Evolutionary conservation across 2,888 invertebrate species (phyloP).

Genomic region (Drosophila austrosaltans): DNA sequence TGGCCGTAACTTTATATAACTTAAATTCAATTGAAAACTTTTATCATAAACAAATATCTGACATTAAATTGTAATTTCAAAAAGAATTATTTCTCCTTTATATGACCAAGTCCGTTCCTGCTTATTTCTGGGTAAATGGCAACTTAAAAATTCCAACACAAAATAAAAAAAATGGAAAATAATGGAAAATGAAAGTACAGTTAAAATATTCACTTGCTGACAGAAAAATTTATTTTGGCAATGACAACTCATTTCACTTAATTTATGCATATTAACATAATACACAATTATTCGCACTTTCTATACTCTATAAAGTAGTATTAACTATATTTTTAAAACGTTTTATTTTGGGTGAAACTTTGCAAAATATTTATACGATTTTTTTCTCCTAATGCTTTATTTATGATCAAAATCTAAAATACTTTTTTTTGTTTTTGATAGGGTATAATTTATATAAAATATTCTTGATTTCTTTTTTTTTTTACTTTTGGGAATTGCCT

Average conservation of each 20-base stretch:
- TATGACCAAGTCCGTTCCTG: not conserved
- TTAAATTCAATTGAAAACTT: too few relatives aligned
- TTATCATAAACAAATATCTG: too few relatives aligned
- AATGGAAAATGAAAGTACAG: not conserved
- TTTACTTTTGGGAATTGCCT: not conserved
- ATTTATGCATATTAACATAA: not conserved
- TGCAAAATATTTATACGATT: too few relatives aligned
- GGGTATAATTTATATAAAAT: conserved; percentile 1
- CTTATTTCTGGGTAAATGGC: not conserved
- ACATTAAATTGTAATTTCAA: too few relatives aligned
- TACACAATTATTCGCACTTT: not conserved
- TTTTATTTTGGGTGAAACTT: too few relatives aligned
- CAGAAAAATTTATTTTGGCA: not conserved
- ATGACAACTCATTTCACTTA: conserved; percentile 2
- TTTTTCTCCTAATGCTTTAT: too few relatives aligned
- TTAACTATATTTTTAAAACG: too few relatives aligned
- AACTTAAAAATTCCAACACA: not conserved
- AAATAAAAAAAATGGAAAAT: not conserved
- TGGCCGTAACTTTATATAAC: too few relatives aligned
- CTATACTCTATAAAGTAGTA: not conserved
- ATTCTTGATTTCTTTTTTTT: not conserved
- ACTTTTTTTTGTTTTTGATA: not conserved
- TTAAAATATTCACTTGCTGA: conserved; percentile 4
- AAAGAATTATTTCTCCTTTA: too few relatives aligned
- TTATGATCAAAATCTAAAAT: not conserved